These are phyloP conservation scores for Triplophysa yarkandensis DNA, from an alignment of 2,797 vertebrate genomes.

Conservation along the genomic window DNA sequence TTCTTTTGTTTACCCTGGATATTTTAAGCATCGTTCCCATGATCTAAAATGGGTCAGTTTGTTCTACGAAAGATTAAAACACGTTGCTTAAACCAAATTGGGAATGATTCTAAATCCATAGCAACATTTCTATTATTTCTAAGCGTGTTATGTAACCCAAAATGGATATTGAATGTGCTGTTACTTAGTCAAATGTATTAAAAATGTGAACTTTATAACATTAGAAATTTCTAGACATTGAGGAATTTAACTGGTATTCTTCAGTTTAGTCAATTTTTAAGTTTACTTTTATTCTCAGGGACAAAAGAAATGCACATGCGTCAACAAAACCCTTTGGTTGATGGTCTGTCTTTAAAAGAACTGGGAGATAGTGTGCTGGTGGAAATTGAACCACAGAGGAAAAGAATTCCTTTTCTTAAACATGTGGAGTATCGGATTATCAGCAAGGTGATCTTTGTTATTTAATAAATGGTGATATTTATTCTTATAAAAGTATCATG, in stretches of 20 bases:
- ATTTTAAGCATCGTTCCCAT: neutral
- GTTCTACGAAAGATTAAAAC: conserved; percentile 43
- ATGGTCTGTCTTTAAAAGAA: conserved; percentile 38
- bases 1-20: neutral
- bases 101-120: conserved; percentile 36
- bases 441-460: too few relatives aligned
- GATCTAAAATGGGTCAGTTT: conserved; percentile 44
- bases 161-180: conserved; percentile 27
- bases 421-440: conserved; percentile 84
- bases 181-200: conserved; percentile 7
- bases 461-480: too few relatives aligned
- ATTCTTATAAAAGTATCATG: neutral
- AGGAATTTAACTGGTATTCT: neutral
- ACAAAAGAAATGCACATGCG: conserved; percentile 35
- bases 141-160: conserved; percentile 34
- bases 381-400: conserved; percentile 81
- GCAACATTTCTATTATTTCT: conserved; percentile 24
- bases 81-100: conserved; percentile 24
- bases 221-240: neutral
- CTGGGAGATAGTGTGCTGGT: conserved; percentile 79
- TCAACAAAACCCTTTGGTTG: conserved; percentile 4
- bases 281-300: neutral
- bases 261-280: neutral
- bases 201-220: neutral
- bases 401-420: conserved; percentile 80